Base-by-base conservation (phyloP, 2,797 vertebrate species). In the Myotis findleyi region DNA sequence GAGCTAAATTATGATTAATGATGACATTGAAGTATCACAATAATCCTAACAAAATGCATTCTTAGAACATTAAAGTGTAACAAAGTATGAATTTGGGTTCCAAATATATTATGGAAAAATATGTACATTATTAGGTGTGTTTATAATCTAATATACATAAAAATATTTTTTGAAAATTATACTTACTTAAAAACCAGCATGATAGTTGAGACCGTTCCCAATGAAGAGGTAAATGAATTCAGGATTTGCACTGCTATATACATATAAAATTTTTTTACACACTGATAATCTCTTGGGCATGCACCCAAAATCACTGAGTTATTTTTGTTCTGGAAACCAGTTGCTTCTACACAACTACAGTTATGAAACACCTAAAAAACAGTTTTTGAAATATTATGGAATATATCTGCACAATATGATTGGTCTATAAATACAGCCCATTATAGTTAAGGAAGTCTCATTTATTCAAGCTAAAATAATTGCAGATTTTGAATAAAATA, bases 121-220 rank as follows among this genome's bases (percentile, higher is more conserved):
- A 72, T 76, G 20, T 68, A 73, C 6, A 87, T 33, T 44, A 38
- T 91, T 62, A 84, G 4, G 7, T 89, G 3, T 91, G 5, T 73
- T 93, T 87, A 59, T 80, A 83, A 0, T 57, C 8, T 85, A 83
- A 41, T 21, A 87, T 38, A 79, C 2, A 82, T 21, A 27, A 83
- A 89, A 55, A 51, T 36, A 17, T n/a, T 91, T 85, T 49, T 51
- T 44, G 33, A 91, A 93, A 73, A 36, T 68, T 69, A 81, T 95
- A 95, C 98, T 98, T 93, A 99, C 99, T 98, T 99, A 82, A 99
- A 98, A 49, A 98, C 64, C 41, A 99, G 81, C 97, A 99, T 97
- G 79, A 98, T 98, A 30, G 96, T 89, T 2, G 99, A 98, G 3
- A 98, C 98, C 3, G 95, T 97, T 71, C 99, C 99, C 12, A 99